Base-by-base conservation (phyloP, 2,113 vertebrate genomes). In the Hypomesus transpacificus region DNA sequence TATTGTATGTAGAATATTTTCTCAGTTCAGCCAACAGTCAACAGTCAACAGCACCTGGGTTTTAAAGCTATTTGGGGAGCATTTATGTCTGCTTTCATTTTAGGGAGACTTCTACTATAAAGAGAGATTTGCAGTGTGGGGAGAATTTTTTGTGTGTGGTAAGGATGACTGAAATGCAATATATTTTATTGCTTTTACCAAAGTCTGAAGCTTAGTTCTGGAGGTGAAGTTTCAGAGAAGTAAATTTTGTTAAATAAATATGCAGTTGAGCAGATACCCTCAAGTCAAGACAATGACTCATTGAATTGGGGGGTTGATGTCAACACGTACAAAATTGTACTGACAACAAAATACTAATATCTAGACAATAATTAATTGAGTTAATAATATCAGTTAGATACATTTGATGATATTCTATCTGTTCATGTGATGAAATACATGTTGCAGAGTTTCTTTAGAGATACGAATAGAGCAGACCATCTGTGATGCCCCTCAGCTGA, bases 51-150 rank as follows among this genome's bases (percentile, higher is more conserved):
- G 75, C 68, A 66, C 34, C 58, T 3, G 3, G 64, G 53, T 73
- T 70, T 70, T 75, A 54, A 74, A 82, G 60, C 66, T 60, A 24
- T 59, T 66, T 53, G 70, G 68, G 59, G 77, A 68, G 80, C 52
- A 21, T 81, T 80, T 81, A 69, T 72, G 61, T 70, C 62, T 34
- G 17, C 82, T 86, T 86, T 87, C 70, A 85, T 88, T 81, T 84
- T 66, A 65, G 53, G 34, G 34, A 46, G 70, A 71, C 39, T 46
- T 46, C 39, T 59, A 46, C 8, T 34, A 34, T 17, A 7, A 66
- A 22, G 63, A 54, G 68, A 66, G 17, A 58, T 22, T 68, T 46
- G 39, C 39, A 46, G 39, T 46, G 39, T 13, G 31, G 4, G 31
- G 31, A 34, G 4, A 34, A 34, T 34, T 7, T 34, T 2, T 2